A percentile compares a stretch with the other conserved stretches of the same genome.
Evolutionary conservation across 1,140 invertebrate species (phyloP).

Genomic region (Drosophila pandora): DNA sequence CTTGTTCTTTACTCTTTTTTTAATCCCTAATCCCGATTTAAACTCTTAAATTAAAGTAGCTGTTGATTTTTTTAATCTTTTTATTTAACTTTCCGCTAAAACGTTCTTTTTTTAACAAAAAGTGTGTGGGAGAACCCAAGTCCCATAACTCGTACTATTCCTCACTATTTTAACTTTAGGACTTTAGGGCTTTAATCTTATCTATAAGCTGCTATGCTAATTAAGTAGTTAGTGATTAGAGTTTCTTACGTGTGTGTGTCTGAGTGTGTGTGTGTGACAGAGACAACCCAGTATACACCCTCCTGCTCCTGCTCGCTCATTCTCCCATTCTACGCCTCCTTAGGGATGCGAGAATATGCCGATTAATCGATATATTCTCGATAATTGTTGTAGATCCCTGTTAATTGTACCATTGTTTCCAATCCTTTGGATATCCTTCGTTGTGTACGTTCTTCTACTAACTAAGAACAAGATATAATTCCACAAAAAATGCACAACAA

Average conservation of each 20-base stretch:
- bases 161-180: not conserved
- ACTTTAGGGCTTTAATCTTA: conserved; percentile 38
- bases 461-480: not conserved
- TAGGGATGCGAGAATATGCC: not conserved
- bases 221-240: conserved; percentile 38
- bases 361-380: not conserved
- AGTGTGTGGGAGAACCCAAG: conserved; percentile 8
- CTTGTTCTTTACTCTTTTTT: conserved; percentile 13
- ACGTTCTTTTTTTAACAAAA: conserved; percentile 18
- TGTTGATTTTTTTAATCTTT: not conserved
- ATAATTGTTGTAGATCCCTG: conserved; percentile 2
- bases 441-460: conserved; percentile 41
- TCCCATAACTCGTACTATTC: not conserved
- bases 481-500: conserved; percentile 7
- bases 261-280: conserved; percentile 1
- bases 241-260: not conserved
- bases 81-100: no score
- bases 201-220: conserved; percentile 20
- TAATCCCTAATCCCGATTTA: conserved; percentile 11
- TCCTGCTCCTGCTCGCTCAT: not conserved
- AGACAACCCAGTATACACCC: not conserved
- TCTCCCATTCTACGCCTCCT: not conserved
- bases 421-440: not conserved
- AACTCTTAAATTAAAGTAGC: not conserved
- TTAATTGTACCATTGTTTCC: not conserved